phyloP scores from a whole-genome alignment of 2,797 vertebrate species.

The Amblyraja radiata region DNA sequence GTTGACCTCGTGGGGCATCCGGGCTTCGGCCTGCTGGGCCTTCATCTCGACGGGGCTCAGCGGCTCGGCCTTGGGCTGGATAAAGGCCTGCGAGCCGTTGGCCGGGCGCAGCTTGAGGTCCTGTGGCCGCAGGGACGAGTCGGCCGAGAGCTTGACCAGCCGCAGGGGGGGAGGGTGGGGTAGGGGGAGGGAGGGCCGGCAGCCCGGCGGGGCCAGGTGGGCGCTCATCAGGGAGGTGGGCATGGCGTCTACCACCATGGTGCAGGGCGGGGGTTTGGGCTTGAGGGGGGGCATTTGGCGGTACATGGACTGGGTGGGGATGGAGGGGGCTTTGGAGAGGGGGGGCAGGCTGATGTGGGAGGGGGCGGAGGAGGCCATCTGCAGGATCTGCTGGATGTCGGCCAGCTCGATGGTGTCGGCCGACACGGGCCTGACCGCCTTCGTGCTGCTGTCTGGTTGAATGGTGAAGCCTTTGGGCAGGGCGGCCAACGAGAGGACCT shows the following conservation, averaged over 20 bases:
- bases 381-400: constrained; percentile 93
- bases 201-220: constrained; percentile 85
- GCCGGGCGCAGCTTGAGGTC: constrained; percentile 49
- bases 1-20: constrained; percentile 67
- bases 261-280: constrained; percentile 83
- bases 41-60: constrained; percentile 60
- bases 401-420: constrained; percentile 76
- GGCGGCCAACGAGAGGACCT: constrained; percentile 79
- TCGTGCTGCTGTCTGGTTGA: constrained; percentile 77
- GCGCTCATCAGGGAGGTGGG: constrained; percentile 80
- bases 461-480: constrained; percentile 85
- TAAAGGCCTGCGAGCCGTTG: background rate
- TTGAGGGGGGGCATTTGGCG: constrained; percentile 85
- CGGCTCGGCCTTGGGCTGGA: constrained; percentile 53
- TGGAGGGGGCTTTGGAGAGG: constrained; percentile 63
- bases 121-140: constrained; percentile 53
- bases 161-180: constrained; percentile 71
- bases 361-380: constrained; percentile 76
- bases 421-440: constrained; percentile 76
- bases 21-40: constrained; percentile 71
- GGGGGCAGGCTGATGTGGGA: constrained; percentile 77
- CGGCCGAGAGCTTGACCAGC: constrained; percentile 64
- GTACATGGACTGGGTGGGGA: constrained; percentile 62
- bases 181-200: constrained; percentile 68
- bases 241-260: constrained; percentile 75